Evolutionary conservation across 2,113 vertebrate species (phyloP), one percentile per base, ranked within the genome.

Genomic region (Megalops atlanticus): DNA sequence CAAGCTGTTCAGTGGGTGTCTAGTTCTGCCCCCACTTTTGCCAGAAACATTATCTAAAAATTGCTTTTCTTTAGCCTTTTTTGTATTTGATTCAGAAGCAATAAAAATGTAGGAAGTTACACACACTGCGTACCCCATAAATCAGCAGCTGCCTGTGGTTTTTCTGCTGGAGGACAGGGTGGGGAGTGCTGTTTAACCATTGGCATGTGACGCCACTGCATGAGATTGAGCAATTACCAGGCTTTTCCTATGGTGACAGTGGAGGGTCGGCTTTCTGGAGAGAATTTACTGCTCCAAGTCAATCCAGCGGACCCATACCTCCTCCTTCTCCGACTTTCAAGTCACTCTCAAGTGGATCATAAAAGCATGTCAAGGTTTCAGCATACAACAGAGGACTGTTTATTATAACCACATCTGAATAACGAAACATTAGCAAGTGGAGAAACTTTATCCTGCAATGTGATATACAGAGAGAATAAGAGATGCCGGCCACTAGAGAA

Each of bases 121-220:
- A 45, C 15, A 45, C 52, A n/a, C 76, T 18, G 24, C n/a, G 77
- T 82, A 81, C 38, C 73, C 81, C 74, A 71, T 79, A 82, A 71
- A 82, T 78, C 71, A 78, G 86, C 81, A 88, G 82, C 83, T 87
- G 87, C 71, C 80, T 79, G 72, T 87, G 76, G 79, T 85, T 88
- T 87, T 45, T 40, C 35, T 52, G 80, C 80, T 88, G 80, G 79
- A 78, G 85, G 85, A 82, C 74, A 80, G 84, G 84, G 85, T 79
- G 85, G 84, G 81, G 87, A 86, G 86, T 85, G 81, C 72, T 81
- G 75, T 74, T 84, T 40, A 76, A 81, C 54, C 70, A 41, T 84
- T 85, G 85, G 85, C 85, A 80, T 80, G 79, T 75, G 45, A 75
- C 79, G 36, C 77, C 49, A 31, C 31, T 75, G 76, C n/a, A 54